Conservation (phyloP, 1,140 invertebrate genomes). For the Penaeus japonicus region DNA sequence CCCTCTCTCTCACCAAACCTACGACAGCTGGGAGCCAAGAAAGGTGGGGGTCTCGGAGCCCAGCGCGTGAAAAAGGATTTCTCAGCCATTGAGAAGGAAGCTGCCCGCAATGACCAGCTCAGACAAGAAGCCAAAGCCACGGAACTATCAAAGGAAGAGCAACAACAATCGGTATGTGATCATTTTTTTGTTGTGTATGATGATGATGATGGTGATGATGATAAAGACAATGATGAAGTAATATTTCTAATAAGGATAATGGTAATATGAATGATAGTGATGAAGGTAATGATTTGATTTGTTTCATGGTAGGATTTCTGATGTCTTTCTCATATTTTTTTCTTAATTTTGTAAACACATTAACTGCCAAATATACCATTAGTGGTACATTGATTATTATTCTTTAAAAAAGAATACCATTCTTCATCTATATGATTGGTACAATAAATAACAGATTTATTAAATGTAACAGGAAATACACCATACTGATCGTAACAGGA, state of each 20-base stretch:
- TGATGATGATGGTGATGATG: neutral
- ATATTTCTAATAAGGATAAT: too few species aligned
- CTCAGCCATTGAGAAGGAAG: conserved; percentile 92
- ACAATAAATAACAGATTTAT: too few species aligned
- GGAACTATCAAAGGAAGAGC: conserved; percentile 69
- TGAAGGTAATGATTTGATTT: neutral
- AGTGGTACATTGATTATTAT: too few species aligned
- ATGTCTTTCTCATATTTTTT: neutral
- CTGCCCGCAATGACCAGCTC: conserved; percentile 80
- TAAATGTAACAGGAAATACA: too few species aligned
- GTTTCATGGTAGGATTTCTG: too few species aligned
- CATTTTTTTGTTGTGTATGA: neutral
- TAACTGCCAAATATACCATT: too few species aligned
- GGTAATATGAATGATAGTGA: too few species aligned
- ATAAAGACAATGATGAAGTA: too few species aligned
- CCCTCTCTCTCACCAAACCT: conserved; percentile 19
- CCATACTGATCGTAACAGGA: too few species aligned
- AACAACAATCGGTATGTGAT: conserved; percentile 64
- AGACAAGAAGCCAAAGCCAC: conserved; percentile 65
- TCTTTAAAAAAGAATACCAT: too few species aligned
- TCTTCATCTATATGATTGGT: too few species aligned
- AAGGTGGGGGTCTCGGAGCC: conserved; percentile 85
- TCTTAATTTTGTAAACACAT: too few species aligned
- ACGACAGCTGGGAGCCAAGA: conserved; percentile 81
- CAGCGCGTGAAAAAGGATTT: conserved; percentile 92